These are phyloP conservation scores for Drosophila sp. DNA, from an alignment of 1,140 invertebrate species.

Conservation along the genomic window DNA sequence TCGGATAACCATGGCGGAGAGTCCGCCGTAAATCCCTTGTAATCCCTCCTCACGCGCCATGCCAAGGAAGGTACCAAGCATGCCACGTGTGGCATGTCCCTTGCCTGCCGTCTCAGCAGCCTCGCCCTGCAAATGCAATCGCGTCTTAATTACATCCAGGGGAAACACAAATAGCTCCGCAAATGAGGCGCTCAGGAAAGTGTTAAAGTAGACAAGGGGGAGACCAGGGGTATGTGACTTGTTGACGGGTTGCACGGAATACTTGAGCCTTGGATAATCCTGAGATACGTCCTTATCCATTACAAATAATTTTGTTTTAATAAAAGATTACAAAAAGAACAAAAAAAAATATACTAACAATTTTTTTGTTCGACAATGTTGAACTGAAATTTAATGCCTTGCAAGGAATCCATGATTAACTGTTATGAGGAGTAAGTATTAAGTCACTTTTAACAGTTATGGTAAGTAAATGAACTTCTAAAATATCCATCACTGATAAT, in stretches of 20 bases:
- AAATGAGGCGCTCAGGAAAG: slow-evolving; percentile 5
- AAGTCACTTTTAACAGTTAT: too few relatives aligned
- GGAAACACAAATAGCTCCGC: slow-evolving; percentile 11
- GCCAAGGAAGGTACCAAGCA: not conserved
- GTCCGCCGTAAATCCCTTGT: not conserved
- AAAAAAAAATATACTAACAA: not conserved
- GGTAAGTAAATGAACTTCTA: too few relatives aligned
- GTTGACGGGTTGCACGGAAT: not conserved
- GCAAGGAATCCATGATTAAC: not conserved
- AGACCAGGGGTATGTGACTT: not conserved
- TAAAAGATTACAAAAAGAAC: too few relatives aligned
- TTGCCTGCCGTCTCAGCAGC: not conserved
- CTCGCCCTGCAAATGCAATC: slow-evolving; percentile 1
- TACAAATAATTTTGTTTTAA: not conserved
- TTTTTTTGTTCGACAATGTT: not conserved
- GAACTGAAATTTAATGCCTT: not conserved
- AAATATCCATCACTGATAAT: too few relatives aligned
- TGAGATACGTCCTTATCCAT: slow-evolving; percentile 19
- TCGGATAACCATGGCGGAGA: slow-evolving; percentile 6
- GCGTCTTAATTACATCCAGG: slow-evolving; percentile 7
- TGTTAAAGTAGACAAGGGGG: not conserved
- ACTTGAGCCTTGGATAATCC: slow-evolving; percentile 11
- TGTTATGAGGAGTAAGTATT: too few relatives aligned
- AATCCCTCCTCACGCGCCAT: slow-evolving; percentile 8
- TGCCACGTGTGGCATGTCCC: not conserved